phyloP scores from a whole-genome alignment of 23 tunicate genomes.

The Botrylloides violaceus region DNA sequence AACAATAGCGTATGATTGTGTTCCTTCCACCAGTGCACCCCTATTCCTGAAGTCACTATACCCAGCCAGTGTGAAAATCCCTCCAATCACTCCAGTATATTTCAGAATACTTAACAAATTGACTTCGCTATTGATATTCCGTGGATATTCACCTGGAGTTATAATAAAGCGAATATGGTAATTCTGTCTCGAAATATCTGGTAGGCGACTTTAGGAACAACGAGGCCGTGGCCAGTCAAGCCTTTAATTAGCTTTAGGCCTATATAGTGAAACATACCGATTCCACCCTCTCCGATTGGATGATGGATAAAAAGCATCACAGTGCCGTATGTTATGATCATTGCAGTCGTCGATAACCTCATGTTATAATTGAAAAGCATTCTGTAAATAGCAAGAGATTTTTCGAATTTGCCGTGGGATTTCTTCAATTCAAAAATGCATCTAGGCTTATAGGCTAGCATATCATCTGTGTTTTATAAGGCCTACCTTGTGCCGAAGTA shows the following conservation, averaged over 20 bases:
- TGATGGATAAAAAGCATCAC: conserved; percentile 60
- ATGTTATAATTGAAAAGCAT: conserved; percentile 32
- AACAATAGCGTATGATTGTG: conserved; percentile 69
- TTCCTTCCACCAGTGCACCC: conserved; percentile 57
- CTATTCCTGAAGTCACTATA: conserved; percentile 36
- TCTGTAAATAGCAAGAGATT: conserved; percentile 16
- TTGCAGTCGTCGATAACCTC: conserved; percentile 39
- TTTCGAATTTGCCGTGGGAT: not conserved
- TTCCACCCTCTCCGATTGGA: conserved; percentile 74
- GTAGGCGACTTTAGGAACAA: too few relatives aligned
- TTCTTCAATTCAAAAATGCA: not conserved
- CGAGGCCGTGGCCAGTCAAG: too few relatives aligned
- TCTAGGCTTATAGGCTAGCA: too few relatives aligned
- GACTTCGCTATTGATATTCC: conserved; percentile 49
- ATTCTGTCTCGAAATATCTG: too few relatives aligned
- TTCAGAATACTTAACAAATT: conserved; percentile 38
- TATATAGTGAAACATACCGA: conserved; percentile 36
- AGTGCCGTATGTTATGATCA: conserved; percentile 42
- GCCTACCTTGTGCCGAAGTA: conserved; percentile 64
- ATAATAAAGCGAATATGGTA: too few relatives aligned
- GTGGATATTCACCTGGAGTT: conserved; percentile 80
- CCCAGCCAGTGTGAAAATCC: conserved; percentile 43
- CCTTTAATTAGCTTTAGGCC: too few relatives aligned
- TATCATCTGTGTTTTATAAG: too few relatives aligned
- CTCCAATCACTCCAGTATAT: conserved; percentile 55